Evolutionary conservation across 1,140 invertebrate species (phyloP).

Genomic region (Colletes latitarsis): DNA sequence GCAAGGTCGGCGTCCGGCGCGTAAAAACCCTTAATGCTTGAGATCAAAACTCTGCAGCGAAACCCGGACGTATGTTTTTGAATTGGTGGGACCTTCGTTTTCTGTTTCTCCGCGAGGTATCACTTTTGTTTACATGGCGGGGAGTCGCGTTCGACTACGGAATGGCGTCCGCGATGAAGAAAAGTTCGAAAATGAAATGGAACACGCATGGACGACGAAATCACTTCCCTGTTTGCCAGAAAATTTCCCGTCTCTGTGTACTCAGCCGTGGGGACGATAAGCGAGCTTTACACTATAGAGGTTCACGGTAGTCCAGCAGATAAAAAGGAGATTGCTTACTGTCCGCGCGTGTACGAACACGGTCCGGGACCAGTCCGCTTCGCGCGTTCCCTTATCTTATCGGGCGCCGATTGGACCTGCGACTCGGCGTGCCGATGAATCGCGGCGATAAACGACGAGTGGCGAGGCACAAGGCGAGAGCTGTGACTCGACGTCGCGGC

Average conservation of each 20-base stretch:
- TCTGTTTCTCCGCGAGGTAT: too few species aligned
- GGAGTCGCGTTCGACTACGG: too few species aligned
- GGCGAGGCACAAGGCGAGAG: neutral
- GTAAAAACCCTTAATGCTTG: too few species aligned
- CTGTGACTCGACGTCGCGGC: slow-evolving; percentile 4
- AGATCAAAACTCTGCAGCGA: too few species aligned
- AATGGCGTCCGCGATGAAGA: too few species aligned
- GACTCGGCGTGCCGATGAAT: slow-evolving; percentile 29
- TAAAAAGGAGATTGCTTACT: slow-evolving; percentile 36
- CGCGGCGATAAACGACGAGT: slow-evolving; percentile 22
- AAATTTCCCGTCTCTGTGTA: neutral
- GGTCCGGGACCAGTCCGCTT: slow-evolving; percentile 13
- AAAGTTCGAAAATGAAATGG: neutral
- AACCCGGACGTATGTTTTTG: too few species aligned
- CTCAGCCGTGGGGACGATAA: slow-evolving; percentile 8
- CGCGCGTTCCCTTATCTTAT: slow-evolving; percentile 37
- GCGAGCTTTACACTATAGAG: neutral
- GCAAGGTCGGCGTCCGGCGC: too few species aligned
- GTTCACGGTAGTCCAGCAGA: slow-evolving; percentile 30
- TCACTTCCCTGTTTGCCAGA: slow-evolving; percentile 2
- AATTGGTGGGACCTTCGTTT: too few species aligned
- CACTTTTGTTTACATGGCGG: too few species aligned
- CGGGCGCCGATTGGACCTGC: slow-evolving; percentile 23
- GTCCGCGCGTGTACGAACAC: slow-evolving; percentile 28
- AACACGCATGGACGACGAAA: neutral